A percentile compares a stretch with the other conserved stretches of the same genome.
Conservation (phyloP, 2,113 vertebrate genomes). For the Pachyramphus minor region DNA sequence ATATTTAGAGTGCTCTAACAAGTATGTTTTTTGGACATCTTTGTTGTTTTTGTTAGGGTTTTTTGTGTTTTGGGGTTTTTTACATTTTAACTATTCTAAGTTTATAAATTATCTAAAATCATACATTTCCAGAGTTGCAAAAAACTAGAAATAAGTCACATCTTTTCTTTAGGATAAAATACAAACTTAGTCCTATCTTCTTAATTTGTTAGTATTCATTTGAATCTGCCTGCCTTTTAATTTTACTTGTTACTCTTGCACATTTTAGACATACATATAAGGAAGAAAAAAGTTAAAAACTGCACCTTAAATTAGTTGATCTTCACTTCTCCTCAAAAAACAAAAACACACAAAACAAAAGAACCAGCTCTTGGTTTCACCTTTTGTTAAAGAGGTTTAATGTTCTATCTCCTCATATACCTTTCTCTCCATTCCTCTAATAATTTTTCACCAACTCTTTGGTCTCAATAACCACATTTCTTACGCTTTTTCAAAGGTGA, state of each 20-base stretch:
- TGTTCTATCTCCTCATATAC: not conserved
- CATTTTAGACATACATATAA: not conserved
- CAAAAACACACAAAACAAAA: not conserved
- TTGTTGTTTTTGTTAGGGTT: no score
- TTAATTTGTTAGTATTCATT: not conserved
- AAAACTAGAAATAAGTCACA: not conserved
- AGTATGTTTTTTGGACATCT: rapidly evolving
- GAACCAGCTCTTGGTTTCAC: not conserved
- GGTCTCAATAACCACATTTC: not conserved
- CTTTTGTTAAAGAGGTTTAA: not conserved
- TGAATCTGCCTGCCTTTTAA: not conserved
- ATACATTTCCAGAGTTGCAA: not conserved
- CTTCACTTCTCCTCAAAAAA: not conserved
- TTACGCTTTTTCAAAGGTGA: not conserved
- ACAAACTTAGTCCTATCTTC: not conserved
- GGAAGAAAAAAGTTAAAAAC: not conserved
- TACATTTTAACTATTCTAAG: not conserved
- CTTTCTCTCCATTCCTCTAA: not conserved
- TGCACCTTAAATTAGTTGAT: not conserved
- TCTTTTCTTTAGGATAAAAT: not conserved
- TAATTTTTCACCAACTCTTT: not conserved
- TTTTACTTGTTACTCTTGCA: not conserved
- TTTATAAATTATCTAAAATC: not conserved
- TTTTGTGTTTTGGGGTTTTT: no score
- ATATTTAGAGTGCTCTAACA: not conserved